Evolutionary conservation across 2,113 vertebrate genomes (phyloP).

Genomic region (Plotosus lineatus): DNA sequence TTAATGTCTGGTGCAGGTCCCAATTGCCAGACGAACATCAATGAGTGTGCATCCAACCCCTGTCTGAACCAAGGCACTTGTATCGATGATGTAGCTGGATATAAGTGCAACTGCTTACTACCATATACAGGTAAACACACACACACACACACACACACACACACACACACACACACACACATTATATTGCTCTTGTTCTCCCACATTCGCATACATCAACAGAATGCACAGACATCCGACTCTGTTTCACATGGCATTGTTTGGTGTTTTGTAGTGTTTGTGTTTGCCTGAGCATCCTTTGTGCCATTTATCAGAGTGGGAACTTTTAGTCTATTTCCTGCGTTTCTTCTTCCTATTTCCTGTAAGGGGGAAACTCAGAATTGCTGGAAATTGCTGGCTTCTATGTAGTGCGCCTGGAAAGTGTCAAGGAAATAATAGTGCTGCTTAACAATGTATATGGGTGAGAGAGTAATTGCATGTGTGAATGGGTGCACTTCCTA

Average conservation of each 20-base stretch:
- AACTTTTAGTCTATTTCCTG: slow-evolving; percentile 80
- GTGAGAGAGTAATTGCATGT: background rate
- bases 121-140: slow-evolving; percentile 90
- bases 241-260: slow-evolving; percentile 14
- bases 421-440: slow-evolving; percentile 68
- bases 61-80: slow-evolving; percentile 94
- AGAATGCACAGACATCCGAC: background rate
- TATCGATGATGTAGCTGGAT: slow-evolving; percentile 91
- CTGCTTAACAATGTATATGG: slow-evolving; percentile 1
- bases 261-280: background rate
- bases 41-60: slow-evolving; percentile 94
- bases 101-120: slow-evolving; percentile 90
- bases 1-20: slow-evolving; percentile 74
- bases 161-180: background rate
- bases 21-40: slow-evolving; percentile 96
- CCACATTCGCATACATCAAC: background rate
- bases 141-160: too few species aligned
- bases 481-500: slow-evolving; percentile 75
- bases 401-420: slow-evolving; percentile 84
- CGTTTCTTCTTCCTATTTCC: slow-evolving; percentile 80
- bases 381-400: slow-evolving; percentile 83
- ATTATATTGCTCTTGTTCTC: background rate
- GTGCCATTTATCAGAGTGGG: slow-evolving; percentile 61
- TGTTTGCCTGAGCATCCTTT: background rate
- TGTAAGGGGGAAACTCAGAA: slow-evolving; percentile 77